A percentile compares a stretch with the other conserved stretches of the same genome.
phyloP scores from a whole-genome alignment of 1,140 invertebrate genomes.

The Tetramorium simillimum region DNA sequence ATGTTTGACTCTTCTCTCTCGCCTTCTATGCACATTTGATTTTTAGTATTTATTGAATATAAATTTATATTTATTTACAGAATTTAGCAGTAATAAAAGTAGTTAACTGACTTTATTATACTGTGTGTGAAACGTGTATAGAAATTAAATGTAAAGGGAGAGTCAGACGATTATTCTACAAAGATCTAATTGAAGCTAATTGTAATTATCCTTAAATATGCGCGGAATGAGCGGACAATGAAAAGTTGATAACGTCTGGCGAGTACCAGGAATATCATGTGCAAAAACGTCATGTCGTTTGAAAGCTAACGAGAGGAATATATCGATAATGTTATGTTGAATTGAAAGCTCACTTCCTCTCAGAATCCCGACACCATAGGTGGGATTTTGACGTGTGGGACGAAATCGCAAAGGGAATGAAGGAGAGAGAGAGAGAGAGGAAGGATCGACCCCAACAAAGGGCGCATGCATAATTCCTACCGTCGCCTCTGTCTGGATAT shows the following conservation, averaged over 20 bases:
- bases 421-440: background rate
- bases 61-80: too few relatives aligned
- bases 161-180: background rate
- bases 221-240: background rate
- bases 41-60: too few relatives aligned
- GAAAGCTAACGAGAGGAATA: background rate
- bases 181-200: background rate
- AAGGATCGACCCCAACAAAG: constrained; percentile 2
- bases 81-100: background rate
- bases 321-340: background rate
- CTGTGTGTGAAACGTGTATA: background rate
- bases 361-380: background rate
- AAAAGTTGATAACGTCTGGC: background rate
- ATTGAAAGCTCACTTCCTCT: background rate
- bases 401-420: too few relatives aligned
- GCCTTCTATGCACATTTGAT: too few relatives aligned
- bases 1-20: background rate
- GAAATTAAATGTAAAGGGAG: background rate
- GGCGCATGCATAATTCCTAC: background rate
- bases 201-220: background rate
- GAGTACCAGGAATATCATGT: background rate
- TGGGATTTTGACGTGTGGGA: background rate
- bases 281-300: background rate
- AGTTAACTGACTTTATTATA: background rate
- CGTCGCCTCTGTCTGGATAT: constrained; percentile 6